Base-by-base conservation (phyloP, 2,888 invertebrate species). In the Torymus texanus region DNA sequence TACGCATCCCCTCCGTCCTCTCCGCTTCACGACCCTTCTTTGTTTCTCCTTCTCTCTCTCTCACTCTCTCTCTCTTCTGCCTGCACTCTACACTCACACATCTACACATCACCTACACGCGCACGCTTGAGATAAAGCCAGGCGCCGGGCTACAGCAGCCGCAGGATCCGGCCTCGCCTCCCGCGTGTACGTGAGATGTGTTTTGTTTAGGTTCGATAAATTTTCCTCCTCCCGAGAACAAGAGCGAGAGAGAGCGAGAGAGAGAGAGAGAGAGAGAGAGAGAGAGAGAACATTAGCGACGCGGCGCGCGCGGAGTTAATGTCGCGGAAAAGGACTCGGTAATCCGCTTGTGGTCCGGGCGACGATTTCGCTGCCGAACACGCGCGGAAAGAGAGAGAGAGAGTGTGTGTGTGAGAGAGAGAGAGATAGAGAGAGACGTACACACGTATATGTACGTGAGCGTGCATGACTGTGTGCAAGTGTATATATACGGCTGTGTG, bases 141-240 rank as follows among this genome's bases (percentile, higher is more conserved):
- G 14, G 24, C 53, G 58, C 16, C 55, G 63, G 74, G 61, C 70
- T 65, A 70, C 61, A 29, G 65, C 65, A 51, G 21, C 67, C 63
- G 41, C 74, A 72, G 67, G 68, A 74, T 74, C 59, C 78, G 70
- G 58, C 21, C 71, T 66, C 53, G 24, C 41, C 18, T 24, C 24
- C 18, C 41, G 21, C 21, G 58, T 53, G 29, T 41, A 67, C 59
- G 80, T 77, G 81, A 74, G 81, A 78, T 82, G 82, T 82, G 81
- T 83, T 83, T 81, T 82, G 82, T 82, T 83, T 79, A 72, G 83
- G 59, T 81, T 83, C 82, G 82, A 84, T 84, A 84, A 83, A 84
- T 84, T 84, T 70, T 81, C 74, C 80, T 75, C 59, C 29, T 29
- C 29, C 29, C 29, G 2, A 29, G 4, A 29, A 5, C 3, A 29